Evolutionary conservation across 2,797 vertebrate genomes (phyloP).

Genomic region (Leptodactylus fallax): DNA sequence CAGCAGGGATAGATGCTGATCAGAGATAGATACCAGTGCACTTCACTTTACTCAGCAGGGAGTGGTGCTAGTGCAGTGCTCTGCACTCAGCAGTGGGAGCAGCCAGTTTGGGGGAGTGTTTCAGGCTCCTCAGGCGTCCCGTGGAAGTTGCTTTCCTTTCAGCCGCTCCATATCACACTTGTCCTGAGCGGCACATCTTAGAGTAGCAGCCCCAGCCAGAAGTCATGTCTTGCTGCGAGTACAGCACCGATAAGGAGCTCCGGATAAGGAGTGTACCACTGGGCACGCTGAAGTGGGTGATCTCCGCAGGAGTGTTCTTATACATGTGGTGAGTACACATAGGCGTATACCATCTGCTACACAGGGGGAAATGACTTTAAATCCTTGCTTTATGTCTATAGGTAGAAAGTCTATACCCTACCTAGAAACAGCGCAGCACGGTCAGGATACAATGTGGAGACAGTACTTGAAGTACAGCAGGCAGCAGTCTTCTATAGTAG

Average conservation of each 20-base stretch:
- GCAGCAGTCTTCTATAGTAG: background rate
- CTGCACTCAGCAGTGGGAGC: background rate
- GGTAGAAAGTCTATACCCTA: background rate
- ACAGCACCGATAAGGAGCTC: slow-evolving; percentile 81
- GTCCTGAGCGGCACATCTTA: background rate
- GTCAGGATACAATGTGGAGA: background rate
- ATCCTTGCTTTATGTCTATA: background rate
- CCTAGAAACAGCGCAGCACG: background rate
- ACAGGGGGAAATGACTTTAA: too few relatives aligned
- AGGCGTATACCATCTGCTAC: background rate
- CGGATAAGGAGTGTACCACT: slow-evolving; percentile 77
- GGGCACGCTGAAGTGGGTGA: slow-evolving; percentile 78
- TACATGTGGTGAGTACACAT: slow-evolving; percentile 78
- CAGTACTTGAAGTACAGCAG: background rate
- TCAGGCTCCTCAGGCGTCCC: background rate
- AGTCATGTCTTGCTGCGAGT: slow-evolving; percentile 64
- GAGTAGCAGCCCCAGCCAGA: background rate
- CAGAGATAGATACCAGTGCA: too few relatives aligned
- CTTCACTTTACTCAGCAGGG: background rate
- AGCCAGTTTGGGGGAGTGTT: too few relatives aligned
- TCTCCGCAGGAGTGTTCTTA: slow-evolving; percentile 74
- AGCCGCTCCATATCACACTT: slow-evolving; percentile 18
- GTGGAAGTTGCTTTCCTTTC: slow-evolving; percentile 32
- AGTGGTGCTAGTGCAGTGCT: background rate
- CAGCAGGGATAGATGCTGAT: too few relatives aligned